Base-by-base conservation (phyloP, 2,888 invertebrate species). In the Mamestra brassicae region DNA sequence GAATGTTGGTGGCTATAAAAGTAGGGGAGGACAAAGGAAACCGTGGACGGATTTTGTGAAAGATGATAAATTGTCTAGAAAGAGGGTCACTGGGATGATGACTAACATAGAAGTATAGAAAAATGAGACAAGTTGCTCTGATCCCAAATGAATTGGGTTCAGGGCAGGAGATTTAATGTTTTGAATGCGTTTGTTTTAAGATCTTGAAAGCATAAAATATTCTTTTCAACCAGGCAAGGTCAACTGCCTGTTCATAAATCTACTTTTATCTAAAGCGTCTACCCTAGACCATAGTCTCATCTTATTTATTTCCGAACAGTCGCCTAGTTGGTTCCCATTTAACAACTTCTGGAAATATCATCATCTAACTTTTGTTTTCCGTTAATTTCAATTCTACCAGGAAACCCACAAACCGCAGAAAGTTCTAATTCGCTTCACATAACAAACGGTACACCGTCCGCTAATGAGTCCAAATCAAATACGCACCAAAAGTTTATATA, bases 401-500 rank as follows among this genome's bases (percentile, higher is more conserved):
- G 11, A 42, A 62, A 11, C 38, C 50, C 38, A 66, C 34, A 62
- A 62, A 45, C 55, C 55, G 42, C 36, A 54, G 6, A n/a, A 66
- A 60, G 10, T 62, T 66, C 34, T 47, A 15, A 60, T 71, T 60
- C 4, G 11, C 10, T 38, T 15, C 36, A 50, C 8, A 17, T 65
- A 68, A 54, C 60, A 45, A 71, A 50, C 55, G 52, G 34, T 7
- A 45, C 74, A 52, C 45, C n/a, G 15, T 58, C 52, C 52, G 45
- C 63, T 74, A 74, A 74, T 71, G 74, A 81, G 34, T 54, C 10
- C 45, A 78, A 64, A 67, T 52, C 74, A 52, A 68, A 71, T 65
- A 65, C 42, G 4, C 36, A 68, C 42, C 60, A 62, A 57, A 78
- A 78, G 45, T 67, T 78, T 65, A 71, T 42, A 57, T 38, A 47